Evolutionary conservation across 1,140 invertebrate species (phyloP).

Genomic region (Euglossa dilemma): DNA sequence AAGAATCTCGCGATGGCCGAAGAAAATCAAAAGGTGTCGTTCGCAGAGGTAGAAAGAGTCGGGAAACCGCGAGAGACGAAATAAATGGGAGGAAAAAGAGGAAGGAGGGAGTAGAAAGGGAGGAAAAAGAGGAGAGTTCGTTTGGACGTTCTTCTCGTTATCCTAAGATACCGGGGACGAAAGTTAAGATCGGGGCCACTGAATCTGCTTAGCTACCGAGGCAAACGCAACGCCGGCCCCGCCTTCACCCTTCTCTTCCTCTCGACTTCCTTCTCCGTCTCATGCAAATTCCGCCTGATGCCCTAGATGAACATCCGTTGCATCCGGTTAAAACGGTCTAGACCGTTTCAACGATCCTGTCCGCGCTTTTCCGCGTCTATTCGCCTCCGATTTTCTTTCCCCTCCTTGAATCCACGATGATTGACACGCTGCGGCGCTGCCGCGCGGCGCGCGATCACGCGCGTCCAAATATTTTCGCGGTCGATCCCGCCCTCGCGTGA

Average conservation of each 20-base stretch:
- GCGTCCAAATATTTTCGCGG: too few species aligned
- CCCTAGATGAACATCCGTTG: conserved; percentile 29
- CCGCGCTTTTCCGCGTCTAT: not conserved
- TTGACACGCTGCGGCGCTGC: too few species aligned
- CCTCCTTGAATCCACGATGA: not conserved
- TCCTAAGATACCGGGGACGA: conserved; percentile 35
- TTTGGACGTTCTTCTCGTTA: conserved; percentile 20
- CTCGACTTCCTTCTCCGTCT: not conserved
- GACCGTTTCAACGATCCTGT: not conserved
- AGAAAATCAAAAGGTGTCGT: not conserved
- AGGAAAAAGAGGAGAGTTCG: not conserved
- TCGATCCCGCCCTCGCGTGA: too few species aligned
- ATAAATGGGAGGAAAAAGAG: not conserved
- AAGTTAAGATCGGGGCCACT: conserved; percentile 63
- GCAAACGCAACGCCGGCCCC: conserved; percentile 33
- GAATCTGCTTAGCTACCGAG: conserved; percentile 54
- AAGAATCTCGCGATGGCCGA: too few species aligned
- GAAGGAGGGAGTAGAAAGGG: not conserved
- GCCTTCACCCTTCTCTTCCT: not conserved
- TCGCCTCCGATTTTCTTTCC: not conserved
- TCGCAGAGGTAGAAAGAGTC: not conserved
- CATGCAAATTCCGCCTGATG: conserved; percentile 36
- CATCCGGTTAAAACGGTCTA: conserved; percentile 4
- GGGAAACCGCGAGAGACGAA: not conserved
- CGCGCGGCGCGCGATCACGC: too few species aligned